Percentiles rank a stretch among this genome's conserved stretches.
These are phyloP conservation scores for Paramacrobiotus metropolitanus DNA, from an alignment of 1,140 invertebrate species.

Conservation along the genomic window DNA sequence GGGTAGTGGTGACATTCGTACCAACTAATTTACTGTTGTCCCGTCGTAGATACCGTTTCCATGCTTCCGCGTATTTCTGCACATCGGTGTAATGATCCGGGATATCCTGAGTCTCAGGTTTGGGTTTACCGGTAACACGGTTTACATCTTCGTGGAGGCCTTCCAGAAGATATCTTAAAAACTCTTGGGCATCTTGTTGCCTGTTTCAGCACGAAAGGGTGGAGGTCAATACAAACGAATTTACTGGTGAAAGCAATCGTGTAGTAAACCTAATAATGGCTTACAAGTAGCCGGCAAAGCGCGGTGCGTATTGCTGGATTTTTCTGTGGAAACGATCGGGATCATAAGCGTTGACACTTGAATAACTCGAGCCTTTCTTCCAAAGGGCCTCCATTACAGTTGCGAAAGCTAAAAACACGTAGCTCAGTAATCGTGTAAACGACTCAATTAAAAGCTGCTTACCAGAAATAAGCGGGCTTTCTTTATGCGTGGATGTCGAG, in stretches of 20 bases:
- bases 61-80: constrained; percentile 59
- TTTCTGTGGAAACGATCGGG: constrained; percentile 52
- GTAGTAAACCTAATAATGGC: constrained; percentile 11
- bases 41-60: constrained; percentile 58
- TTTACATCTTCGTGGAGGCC: constrained; percentile 87
- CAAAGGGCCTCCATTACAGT: constrained; percentile 65
- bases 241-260: not conserved
- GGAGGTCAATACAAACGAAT: constrained; percentile 5
- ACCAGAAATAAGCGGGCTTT: too few relatives aligned
- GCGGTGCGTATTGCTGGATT: constrained; percentile 60
- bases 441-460: too few relatives aligned
- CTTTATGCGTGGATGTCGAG: too few relatives aligned
- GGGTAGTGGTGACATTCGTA: constrained; percentile 14
- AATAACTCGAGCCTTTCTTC: constrained; percentile 27
- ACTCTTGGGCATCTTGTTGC: constrained; percentile 42
- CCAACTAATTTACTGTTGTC: constrained; percentile 63
- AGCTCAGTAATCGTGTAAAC: too few relatives aligned
- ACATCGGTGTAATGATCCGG: constrained; percentile 41
- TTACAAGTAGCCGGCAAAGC: constrained; percentile 38
- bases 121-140: constrained; percentile 42
- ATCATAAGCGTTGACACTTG: constrained; percentile 33
- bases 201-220: constrained; percentile 16
- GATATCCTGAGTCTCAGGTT: constrained; percentile 45
- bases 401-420: constrained; percentile 46
- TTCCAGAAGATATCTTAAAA: constrained; percentile 68